Percentiles rank a stretch among this genome's conserved stretches.
Evolutionary conservation across 2,888 invertebrate genomes (phyloP).

Genomic region (Argyresthia goedartella): DNA sequence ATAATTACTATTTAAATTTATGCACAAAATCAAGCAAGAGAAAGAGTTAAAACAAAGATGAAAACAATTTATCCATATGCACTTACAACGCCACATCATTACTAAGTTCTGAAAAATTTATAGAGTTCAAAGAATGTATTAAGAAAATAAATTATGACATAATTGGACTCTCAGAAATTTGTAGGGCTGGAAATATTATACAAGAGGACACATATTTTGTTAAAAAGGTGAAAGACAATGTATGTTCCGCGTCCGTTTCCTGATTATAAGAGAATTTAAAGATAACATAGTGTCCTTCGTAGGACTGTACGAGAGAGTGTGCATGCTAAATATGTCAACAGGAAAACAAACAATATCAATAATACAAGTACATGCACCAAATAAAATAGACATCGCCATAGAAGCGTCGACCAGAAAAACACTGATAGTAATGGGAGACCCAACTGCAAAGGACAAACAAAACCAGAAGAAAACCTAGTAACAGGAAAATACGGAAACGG

Average conservation of each 20-base stretch:
- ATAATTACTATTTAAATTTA: no score
- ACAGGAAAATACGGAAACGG: not conserved
- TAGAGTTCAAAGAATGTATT: not conserved
- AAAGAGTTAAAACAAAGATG: no score
- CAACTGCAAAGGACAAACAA: not conserved
- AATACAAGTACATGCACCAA: not conserved
- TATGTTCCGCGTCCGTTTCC: not conserved
- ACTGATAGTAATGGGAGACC: not conserved
- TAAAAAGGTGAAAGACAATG: not conserved
- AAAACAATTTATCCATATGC: not conserved
- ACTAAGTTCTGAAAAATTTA: not conserved
- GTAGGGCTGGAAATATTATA: not conserved
- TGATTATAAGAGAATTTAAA: not conserved
- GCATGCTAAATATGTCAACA: no score
- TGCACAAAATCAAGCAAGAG: no score
- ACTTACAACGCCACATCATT: not conserved
- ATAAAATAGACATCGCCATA: not conserved
- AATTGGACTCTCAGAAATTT: slow-evolving; percentile 1
- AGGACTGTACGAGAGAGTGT: not conserved
- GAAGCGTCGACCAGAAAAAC: not conserved
- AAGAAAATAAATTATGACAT: slow-evolving; percentile 2
- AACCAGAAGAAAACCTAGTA: no score
- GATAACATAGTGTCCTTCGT: not conserved
- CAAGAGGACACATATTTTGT: not conserved
- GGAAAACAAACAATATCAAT: not conserved